Evolutionary conservation across 2,888 invertebrate species (phyloP).

Genomic region (Coelinius sp.): DNA sequence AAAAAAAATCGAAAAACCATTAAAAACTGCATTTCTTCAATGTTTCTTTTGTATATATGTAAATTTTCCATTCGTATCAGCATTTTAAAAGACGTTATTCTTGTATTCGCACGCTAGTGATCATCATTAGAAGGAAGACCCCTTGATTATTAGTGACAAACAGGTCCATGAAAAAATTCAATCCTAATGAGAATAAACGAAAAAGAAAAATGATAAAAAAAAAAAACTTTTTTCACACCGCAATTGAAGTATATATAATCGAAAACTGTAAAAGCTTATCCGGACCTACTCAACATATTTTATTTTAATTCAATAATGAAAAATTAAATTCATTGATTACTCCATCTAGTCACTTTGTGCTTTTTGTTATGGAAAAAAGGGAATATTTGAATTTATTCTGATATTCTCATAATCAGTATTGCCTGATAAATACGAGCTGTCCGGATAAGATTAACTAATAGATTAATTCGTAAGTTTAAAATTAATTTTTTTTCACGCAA

Average conservation of each 20-base stretch:
- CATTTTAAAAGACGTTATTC: slow-evolving; percentile 48
- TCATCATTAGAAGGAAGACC: slow-evolving; percentile 33
- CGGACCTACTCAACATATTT: slow-evolving; percentile 44
- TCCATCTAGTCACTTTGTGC: slow-evolving; percentile 35
- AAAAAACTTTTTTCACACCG: slow-evolving; percentile 30
- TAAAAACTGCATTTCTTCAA: slow-evolving; percentile 47
- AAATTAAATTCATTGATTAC: background rate
- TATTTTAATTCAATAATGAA: slow-evolving; percentile 9
- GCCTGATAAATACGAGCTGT: background rate
- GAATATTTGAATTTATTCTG: slow-evolving; percentile 3
- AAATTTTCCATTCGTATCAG: slow-evolving; percentile 67
- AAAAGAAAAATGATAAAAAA: slow-evolving; percentile 35
- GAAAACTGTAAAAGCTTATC: slow-evolving; percentile 47
- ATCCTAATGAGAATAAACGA: slow-evolving; percentile 33
- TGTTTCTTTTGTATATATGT: slow-evolving; percentile 69
- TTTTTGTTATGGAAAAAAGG: slow-evolving; percentile 6
- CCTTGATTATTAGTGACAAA: slow-evolving; percentile 26
- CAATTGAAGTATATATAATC: slow-evolving; percentile 17
- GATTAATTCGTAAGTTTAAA: slow-evolving; percentile 47
- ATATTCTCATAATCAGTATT: slow-evolving; percentile 20
- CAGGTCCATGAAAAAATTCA: slow-evolving; percentile 32
- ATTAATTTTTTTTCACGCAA: slow-evolving; percentile 45
- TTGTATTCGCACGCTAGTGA: slow-evolving; percentile 46
- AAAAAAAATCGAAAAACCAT: slow-evolving; percentile 31
- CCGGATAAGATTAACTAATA: slow-evolving; percentile 24